A percentile compares a stretch with the other conserved stretches of the same genome.
Evolutionary conservation across 2,888 invertebrate genomes (phyloP).

Genomic region (Polymixis flavicincta): DNA sequence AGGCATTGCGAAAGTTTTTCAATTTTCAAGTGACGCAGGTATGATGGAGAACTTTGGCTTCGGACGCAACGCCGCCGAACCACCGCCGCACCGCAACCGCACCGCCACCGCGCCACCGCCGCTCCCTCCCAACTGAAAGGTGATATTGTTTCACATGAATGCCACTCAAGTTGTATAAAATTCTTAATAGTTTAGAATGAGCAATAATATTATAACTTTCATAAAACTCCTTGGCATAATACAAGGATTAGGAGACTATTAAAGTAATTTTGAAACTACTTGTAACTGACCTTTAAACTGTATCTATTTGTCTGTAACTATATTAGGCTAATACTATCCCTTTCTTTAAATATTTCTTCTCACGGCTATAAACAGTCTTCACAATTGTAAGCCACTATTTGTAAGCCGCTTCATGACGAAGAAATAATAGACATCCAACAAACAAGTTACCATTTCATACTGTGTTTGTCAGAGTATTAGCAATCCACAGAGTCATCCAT

Average conservation of each 20-base stretch:
- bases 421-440: slow-evolving; percentile 10
- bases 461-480: not conserved
- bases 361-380: not conserved
- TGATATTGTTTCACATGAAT: slow-evolving; percentile 57
- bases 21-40: slow-evolving; percentile 91
- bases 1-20: slow-evolving; percentile 90
- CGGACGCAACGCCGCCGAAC: slow-evolving; percentile 74
- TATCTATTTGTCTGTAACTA: too few relatives aligned
- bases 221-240: not conserved
- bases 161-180: slow-evolving; percentile 24
- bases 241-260: not conserved
- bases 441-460: not conserved
- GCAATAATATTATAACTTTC: slow-evolving; percentile 14
- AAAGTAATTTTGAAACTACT: not conserved
- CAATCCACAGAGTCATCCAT: too few relatives aligned
- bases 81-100: slow-evolving; percentile 56
- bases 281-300: not conserved
- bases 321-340: too few relatives aligned
- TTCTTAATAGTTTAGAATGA: slow-evolving; percentile 26
- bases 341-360: not conserved
- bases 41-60: slow-evolving; percentile 88
- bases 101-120: slow-evolving; percentile 52
- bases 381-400: not conserved
- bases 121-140: slow-evolving; percentile 30
- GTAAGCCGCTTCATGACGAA: slow-evolving; percentile 8